Evolutionary conservation across 2,888 invertebrate genomes (phyloP).

Genomic region (Cataglyphis albicans): DNA sequence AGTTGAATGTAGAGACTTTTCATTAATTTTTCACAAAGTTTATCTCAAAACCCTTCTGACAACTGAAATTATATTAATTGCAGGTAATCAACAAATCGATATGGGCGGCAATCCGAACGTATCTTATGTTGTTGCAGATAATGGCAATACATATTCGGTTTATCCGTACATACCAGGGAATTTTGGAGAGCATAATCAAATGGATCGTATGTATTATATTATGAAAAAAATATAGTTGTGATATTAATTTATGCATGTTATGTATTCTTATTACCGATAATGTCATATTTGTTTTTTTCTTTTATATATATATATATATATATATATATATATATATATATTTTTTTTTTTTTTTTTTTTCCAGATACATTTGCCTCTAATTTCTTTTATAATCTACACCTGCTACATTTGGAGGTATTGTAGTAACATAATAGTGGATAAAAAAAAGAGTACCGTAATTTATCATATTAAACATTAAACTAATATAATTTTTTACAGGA

Average conservation of each 20-base stretch:
- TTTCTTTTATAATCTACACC: conserved; percentile 88
- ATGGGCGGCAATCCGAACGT: neutral
- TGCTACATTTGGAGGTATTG: conserved; percentile 88
- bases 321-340: no score
- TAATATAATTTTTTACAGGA: conserved; percentile 69
- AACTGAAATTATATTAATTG: conserved; percentile 13
- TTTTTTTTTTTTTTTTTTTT: conserved; percentile 17
- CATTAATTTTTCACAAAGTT: neutral
- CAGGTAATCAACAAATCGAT: conserved; percentile 32
- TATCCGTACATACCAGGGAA: conserved; percentile 41
- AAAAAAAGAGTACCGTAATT: conserved; percentile 10
- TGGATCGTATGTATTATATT: conserved; percentile 71
- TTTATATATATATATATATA: no score
- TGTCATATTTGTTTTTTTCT: conserved; percentile 71
- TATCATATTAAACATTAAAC: conserved; percentile 14
- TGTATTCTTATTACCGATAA: conserved; percentile 39
- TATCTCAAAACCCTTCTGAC: neutral
- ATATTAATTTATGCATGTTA: neutral
- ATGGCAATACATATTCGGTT: conserved; percentile 43
- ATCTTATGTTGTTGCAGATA: conserved; percentile 48
- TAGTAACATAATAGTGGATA: neutral
- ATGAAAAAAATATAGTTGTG: neutral
- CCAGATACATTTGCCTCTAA: conserved; percentile 88
- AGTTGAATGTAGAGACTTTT: neutral
- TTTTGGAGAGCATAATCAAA: conserved; percentile 52